A percentile compares a stretch with the other conserved stretches of the same genome.
These are phyloP conservation scores for Pluvialis apricaria DNA, from an alignment of 2,113 vertebrate genomes.

Conservation along the genomic window DNA sequence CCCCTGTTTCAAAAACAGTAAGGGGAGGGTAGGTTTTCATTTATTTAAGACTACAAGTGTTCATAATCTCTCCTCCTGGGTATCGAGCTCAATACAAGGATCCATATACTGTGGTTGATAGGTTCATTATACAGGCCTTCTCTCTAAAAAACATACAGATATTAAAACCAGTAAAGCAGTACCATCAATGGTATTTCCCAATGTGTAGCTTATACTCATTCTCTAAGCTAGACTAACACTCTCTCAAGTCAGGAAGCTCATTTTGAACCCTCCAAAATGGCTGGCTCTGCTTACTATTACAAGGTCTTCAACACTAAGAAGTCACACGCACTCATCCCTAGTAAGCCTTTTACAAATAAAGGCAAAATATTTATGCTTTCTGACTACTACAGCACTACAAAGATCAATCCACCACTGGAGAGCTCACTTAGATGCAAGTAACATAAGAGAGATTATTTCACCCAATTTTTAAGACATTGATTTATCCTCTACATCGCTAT, in stretches of 20 bases:
- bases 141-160: neutral
- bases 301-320: neutral
- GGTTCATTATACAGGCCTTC: neutral
- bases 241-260: neutral
- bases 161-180: neutral
- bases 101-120: neutral
- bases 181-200: neutral
- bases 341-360: neutral
- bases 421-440: neutral
- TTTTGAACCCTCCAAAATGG: neutral
- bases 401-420: neutral
- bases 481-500: neutral
- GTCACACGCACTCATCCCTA: neutral
- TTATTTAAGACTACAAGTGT: neutral
- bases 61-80: neutral
- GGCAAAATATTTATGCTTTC: neutral
- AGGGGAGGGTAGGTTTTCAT: neutral
- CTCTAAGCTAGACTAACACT: neutral
- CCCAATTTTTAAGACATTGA: neutral
- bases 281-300: neutral
- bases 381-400: neutral
- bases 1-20: neutral
- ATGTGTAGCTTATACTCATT: accelerated
- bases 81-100: neutral
- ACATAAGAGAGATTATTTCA: neutral